A percentile compares a stretch with the other conserved stretches of the same genome.
These are phyloP conservation scores for Bos javanicus DNA, from an alignment of 2,113 vertebrate species.

Conservation along the genomic window DNA sequence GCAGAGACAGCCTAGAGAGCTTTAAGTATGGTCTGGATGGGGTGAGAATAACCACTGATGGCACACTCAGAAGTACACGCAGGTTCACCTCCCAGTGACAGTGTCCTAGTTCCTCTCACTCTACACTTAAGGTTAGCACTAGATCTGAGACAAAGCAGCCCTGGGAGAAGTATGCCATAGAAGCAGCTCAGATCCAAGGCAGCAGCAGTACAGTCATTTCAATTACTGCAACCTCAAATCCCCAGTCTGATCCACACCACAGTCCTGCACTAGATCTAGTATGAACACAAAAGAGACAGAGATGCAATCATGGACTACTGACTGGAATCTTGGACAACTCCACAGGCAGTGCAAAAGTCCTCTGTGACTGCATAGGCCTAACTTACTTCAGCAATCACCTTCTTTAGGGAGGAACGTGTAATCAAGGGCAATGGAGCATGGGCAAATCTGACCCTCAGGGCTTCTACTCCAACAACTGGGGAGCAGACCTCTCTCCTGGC, in stretches of 20 bases:
- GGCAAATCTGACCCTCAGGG: background rate
- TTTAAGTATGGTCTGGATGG: background rate
- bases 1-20: background rate
- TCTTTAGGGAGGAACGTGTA: background rate
- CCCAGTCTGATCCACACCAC: background rate
- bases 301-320: background rate
- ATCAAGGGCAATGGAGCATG: background rate
- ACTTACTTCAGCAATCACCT: background rate
- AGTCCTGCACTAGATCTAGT: background rate
- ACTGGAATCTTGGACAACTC: background rate
- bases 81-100: background rate
- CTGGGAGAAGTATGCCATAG: background rate
- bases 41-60: background rate
- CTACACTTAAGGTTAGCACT: background rate
- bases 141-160: background rate
- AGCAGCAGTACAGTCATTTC: background rate
- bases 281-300: background rate
- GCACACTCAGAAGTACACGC: background rate
- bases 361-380: background rate
- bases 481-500: background rate
- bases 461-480: background rate
- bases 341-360: background rate
- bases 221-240: background rate
- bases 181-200: background rate
- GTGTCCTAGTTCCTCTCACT: background rate